Base-by-base conservation (phyloP, 2,888 invertebrate species). In the Pimpla rufipes region DNA sequence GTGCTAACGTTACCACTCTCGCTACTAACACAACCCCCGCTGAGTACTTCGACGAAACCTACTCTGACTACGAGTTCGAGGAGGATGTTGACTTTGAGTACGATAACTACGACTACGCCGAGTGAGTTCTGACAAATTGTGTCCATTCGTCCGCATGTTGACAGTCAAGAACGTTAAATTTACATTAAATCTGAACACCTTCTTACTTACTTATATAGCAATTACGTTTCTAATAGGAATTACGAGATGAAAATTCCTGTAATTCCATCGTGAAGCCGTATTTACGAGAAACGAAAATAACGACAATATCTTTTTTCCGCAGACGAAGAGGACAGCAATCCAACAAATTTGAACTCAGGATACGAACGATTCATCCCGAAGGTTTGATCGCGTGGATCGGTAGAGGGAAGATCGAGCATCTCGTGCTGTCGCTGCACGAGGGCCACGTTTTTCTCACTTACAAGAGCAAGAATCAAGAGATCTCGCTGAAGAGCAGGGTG, bases 301-400 rank as follows among this genome's bases (percentile, higher is more conserved):
- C n/a, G 13, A 29, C 47, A 23, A 18, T 2, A 16, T 40, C n/a
- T 67, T 42, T 5, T 77, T 88, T 71, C 84, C 87, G 73, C 86
- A 93, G 93, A 83, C 90, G 92, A 59, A 89, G 91, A 79, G 92
- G 91, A 79, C 92, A 93, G 67, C 92, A 93, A 64, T 93, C 93
- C 74, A 93, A 93, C 85, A 93, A 93, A 86, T 93, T 93, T 81
- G 93, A 93, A 79, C 86, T 93, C 64, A 89, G 90, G 80, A 81
- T 93, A 83, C 90, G 92, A 70, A 93, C 93, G 11, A 90, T 89
- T 42, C 90, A 93, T 87, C 84, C 92, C 23, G 92, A 92, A 50
- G 93, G 93, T 29, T 88, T 93, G 73, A 92, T 93, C 66, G 93
- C 93, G 1, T 93, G 93, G 93, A 89, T 93, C 75, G 93, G 93